Evolutionary conservation across 2,888 invertebrate genomes (phyloP).

Genomic region (Pristionchus japonicus): DNA sequence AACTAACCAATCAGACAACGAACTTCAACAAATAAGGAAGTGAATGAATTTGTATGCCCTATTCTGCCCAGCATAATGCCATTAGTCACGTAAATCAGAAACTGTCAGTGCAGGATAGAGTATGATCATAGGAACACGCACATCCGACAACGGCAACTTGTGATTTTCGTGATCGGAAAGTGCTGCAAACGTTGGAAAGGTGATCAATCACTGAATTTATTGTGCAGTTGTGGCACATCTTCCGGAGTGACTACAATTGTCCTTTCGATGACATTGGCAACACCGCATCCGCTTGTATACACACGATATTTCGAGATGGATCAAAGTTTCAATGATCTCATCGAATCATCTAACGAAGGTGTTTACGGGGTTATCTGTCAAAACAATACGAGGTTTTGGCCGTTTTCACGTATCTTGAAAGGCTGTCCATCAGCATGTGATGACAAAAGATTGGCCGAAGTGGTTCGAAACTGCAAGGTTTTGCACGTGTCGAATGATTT

Average conservation of each 20-base stretch:
- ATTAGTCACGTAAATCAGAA: not conserved
- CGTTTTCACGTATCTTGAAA: not conserved
- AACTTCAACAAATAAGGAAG: not conserved
- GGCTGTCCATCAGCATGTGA: not conserved
- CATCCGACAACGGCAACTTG: not conserved
- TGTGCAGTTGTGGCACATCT: not conserved
- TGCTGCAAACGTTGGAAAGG: not conserved
- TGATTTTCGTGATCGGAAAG: not conserved
- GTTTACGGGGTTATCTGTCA: not conserved
- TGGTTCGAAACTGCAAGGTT: not conserved
- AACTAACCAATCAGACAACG: not conserved
- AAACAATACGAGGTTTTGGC: not conserved
- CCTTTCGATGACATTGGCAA: not conserved
- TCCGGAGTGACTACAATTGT: not conserved
- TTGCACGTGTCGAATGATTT: not conserved
- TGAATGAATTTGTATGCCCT: not conserved
- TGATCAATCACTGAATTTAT: not conserved
- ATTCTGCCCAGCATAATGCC: not conserved
- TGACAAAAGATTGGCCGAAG: not conserved
- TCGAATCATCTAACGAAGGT: not conserved
- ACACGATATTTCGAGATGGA: not conserved
- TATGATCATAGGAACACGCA: not conserved
- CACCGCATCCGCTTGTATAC: not conserved
- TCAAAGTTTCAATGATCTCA: not conserved
- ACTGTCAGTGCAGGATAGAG: not conserved